Conservation (phyloP, 2,797 vertebrate genomes). For the Argentina silus region DNA sequence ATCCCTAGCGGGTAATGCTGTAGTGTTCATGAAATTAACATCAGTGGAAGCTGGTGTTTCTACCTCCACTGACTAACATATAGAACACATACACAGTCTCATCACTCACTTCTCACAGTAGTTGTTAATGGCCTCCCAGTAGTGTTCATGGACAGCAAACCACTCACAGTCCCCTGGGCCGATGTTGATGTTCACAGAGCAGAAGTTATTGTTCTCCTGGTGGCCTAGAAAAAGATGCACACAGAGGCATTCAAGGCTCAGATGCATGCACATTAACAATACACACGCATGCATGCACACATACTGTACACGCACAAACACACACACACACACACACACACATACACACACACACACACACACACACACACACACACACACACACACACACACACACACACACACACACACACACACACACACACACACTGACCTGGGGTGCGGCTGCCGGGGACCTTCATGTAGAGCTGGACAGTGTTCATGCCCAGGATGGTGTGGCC, state of each 20-base stretch:
- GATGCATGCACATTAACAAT: not conserved
- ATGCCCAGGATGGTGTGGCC: slow-evolving; percentile 87
- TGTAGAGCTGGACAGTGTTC: slow-evolving; percentile 88
- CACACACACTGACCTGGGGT: slow-evolving; percentile 75
- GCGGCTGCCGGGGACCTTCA: slow-evolving; percentile 86
- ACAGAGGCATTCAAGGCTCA: not conserved
- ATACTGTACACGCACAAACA: too few relatives aligned
- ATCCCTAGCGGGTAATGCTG: not conserved
- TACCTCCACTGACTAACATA: not conserved
- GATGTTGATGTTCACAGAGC: slow-evolving; percentile 87
- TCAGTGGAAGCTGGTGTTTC: too few relatives aligned
- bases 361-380: slow-evolving; percentile 3
- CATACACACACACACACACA: slow-evolving; percentile 9
- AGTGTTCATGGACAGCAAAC: slow-evolving; percentile 86
- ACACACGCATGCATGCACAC: not conserved
- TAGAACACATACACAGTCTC: not conserved
- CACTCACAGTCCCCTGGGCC: slow-evolving; percentile 86
- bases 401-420: slow-evolving; percentile 1
- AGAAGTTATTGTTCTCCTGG: slow-evolving; percentile 89
- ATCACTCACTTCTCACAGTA: slow-evolving; percentile 81
- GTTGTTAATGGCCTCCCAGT: slow-evolving; percentile 83
- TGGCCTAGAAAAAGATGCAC: slow-evolving; percentile 71
- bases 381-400: slow-evolving; percentile 13
- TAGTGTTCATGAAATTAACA: not conserved
- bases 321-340: slow-evolving; percentile 5